phyloP scores from a whole-genome alignment of 2,113 vertebrate species.

The Epinephelus lanceolatus region DNA sequence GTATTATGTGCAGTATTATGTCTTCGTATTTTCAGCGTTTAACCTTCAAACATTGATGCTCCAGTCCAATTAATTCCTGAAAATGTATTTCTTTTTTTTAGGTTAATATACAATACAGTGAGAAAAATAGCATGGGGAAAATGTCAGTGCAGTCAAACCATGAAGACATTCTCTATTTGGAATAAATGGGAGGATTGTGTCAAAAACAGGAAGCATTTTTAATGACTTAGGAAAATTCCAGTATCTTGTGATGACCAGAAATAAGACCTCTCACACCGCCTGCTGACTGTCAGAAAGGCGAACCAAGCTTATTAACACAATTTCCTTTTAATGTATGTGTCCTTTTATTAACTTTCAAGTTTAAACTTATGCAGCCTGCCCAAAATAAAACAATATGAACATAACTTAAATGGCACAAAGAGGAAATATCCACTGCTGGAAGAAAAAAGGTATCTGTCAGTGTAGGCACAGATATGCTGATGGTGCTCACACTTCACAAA shows the following conservation, averaged over 20 bases:
- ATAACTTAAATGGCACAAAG: slow-evolving; percentile 29
- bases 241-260: slow-evolving; percentile 16
- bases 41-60: slow-evolving; percentile 1
- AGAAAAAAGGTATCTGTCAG: slow-evolving; percentile 9
- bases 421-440: slow-evolving; percentile 17
- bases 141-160: slow-evolving; percentile 26
- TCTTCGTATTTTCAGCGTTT: not conserved
- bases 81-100: slow-evolving; percentile 3
- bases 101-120: slow-evolving; percentile 9
- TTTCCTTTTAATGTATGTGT: slow-evolving; percentile 39
- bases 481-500: not conserved
- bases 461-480: not conserved
- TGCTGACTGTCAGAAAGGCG: slow-evolving; percentile 13
- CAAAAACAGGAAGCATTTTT: slow-evolving; percentile 50
- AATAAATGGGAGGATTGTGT: slow-evolving; percentile 63
- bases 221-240: slow-evolving; percentile 58
- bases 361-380: slow-evolving; percentile 37
- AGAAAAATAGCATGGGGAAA: slow-evolving; percentile 4
- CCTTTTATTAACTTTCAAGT: slow-evolving; percentile 62
- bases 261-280: not conserved
- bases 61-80: not conserved
- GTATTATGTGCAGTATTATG: not conserved
- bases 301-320: slow-evolving; percentile 33
- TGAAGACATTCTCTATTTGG: not conserved
- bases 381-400: slow-evolving; percentile 35